These are phyloP conservation scores for Parasteatoda tepidariorum DNA, from an alignment of 1,140 invertebrate species.

Conservation along the genomic window DNA sequence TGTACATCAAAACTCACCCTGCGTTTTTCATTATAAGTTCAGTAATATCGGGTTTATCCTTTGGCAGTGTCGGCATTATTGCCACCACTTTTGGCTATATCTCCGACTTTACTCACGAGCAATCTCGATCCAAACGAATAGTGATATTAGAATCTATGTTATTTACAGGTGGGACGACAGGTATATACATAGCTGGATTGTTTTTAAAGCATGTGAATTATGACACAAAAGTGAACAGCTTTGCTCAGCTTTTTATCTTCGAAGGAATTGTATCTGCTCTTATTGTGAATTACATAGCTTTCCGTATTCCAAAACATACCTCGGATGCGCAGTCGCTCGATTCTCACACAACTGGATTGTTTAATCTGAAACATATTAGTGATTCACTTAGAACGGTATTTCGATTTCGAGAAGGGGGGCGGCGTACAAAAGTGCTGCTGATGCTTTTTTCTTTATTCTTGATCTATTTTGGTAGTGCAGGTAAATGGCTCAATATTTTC, in stretches of 20 bases:
- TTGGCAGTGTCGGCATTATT: slow-evolving; percentile 88
- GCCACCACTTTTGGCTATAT: slow-evolving; percentile 92
- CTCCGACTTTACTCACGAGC: slow-evolving; percentile 83
- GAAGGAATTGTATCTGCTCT: slow-evolving; percentile 65
- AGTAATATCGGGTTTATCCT: slow-evolving; percentile 74
- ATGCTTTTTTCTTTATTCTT: slow-evolving; percentile 65
- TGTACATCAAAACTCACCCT: slow-evolving; percentile 64
- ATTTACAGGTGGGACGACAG: slow-evolving; percentile 70
- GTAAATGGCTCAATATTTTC: slow-evolving; percentile 21
- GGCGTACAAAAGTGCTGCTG: slow-evolving; percentile 65
- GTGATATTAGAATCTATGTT: slow-evolving; percentile 80
- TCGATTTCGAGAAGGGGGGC: slow-evolving; percentile 65
- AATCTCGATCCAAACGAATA: slow-evolving; percentile 83
- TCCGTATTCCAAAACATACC: slow-evolving; percentile 65
- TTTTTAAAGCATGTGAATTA: slow-evolving; percentile 67
- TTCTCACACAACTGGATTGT: slow-evolving; percentile 8
- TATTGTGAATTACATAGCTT: slow-evolving; percentile 67
- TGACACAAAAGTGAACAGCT: slow-evolving; percentile 65
- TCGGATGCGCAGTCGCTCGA: background rate
- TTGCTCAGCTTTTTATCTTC: slow-evolving; percentile 62
- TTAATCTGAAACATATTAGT: slow-evolving; percentile 64
- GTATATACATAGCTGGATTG: slow-evolving; percentile 68
- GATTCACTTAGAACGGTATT: slow-evolving; percentile 66
- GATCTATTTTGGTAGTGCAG: slow-evolving; percentile 45
- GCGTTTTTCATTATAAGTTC: slow-evolving; percentile 68